Evolutionary conservation across 2,113 vertebrate species (phyloP).

Genomic region (Actenoides lindsayi): DNA sequence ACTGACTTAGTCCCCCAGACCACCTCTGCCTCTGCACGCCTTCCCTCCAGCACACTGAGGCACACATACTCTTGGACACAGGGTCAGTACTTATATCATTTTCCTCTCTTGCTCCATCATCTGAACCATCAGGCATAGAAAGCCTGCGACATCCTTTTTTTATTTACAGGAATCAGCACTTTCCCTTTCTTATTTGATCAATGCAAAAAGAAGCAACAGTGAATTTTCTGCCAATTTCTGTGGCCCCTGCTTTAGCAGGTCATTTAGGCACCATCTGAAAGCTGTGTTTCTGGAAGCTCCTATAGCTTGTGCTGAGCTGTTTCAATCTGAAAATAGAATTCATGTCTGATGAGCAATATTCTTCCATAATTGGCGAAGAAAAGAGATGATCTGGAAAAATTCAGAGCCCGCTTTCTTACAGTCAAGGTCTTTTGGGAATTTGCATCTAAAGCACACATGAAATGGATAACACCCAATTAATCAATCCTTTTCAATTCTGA

Average conservation of each 20-base stretch:
- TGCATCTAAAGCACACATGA: not conserved
- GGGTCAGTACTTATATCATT: not conserved
- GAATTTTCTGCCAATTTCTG: not conserved
- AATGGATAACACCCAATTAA: not conserved
- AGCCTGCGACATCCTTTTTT: not conserved
- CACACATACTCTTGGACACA: not conserved
- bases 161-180: not conserved
- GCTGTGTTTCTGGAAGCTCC: not conserved
- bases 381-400: not conserved
- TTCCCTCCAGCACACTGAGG: not conserved
- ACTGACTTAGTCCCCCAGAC: not conserved
- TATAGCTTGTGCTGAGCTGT: not conserved
- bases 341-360: not conserved
- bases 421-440: not conserved
- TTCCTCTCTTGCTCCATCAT: not conserved
- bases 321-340: not conserved
- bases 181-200: not conserved
- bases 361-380: not conserved
- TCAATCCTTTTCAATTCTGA: not conserved
- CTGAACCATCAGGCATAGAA: not conserved
- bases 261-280: not conserved
- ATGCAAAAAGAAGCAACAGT: not conserved
- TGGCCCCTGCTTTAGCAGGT: not conserved
- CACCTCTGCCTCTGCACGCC: not conserved
- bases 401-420: not conserved